Evolutionary conservation across 2,888 invertebrate genomes (phyloP), one percentile per base, ranked within the genome.

Genomic region (Camptogramma bilineatum): DNA sequence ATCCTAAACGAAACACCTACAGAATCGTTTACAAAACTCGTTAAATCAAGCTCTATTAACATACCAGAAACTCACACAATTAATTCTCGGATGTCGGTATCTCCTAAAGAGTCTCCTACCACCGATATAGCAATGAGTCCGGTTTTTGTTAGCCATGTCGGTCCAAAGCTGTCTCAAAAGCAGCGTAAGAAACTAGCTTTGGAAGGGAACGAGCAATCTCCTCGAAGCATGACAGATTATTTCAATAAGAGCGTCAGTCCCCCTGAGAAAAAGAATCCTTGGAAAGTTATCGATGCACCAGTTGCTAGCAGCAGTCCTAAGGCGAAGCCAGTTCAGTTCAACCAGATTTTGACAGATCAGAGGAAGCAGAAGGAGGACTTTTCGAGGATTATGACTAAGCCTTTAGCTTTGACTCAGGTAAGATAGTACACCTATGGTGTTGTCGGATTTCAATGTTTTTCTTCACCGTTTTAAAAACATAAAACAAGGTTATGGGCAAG

Each of bases 331-430:
- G 77, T 91, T 55, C 85, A 87, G 66, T 93, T 93, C 62, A 84
- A 91, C 71, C 86, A 92, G 68, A 97, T 97, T 68, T 90, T 97
- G 56, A 95, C 95, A 13, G 96, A 96, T 73, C 97, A 97, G 84
- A 94, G 94, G 73, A 95, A 95, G 59, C 96, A 96, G 78, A 95
- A 95, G 68, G 96, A 96, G 70, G 95, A 96, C 76, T 94, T 94
- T 69, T 94, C 95, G 1, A 95, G 95, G 79, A 95, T 96, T 75
- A 95, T 95, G 80, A 95, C 95, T 7, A 97, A 97, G 83, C 95
- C 96, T 0, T 90, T 97, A 21, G 86, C 90, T 62, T 89, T 96
- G 71, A 97, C 97, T 16, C 97, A 97, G 95, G 97, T 96, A 46
- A 44, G 16, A 9, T 18, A n/a, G n/a, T n/a, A n/a, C n/a, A n/a